Evolutionary conservation across 1,140 invertebrate species (phyloP).

Genomic region (Drosophila chauvacae): DNA sequence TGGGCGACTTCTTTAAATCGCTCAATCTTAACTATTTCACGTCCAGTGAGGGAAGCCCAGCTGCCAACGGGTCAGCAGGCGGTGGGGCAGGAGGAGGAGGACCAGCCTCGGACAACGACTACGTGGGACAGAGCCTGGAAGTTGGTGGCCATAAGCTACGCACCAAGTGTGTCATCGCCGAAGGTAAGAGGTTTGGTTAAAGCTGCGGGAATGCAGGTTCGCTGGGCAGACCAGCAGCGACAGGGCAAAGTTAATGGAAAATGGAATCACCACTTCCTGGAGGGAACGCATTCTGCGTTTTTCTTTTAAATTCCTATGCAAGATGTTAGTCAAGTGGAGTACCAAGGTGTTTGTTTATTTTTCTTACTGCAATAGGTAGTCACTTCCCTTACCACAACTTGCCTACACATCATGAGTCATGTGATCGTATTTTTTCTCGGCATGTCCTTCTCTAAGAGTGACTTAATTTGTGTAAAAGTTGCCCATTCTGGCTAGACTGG

Average conservation of each 20-base stretch:
- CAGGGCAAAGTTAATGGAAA: constrained; percentile 59
- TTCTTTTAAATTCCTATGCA: background rate
- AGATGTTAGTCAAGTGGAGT: background rate
- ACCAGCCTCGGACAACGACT: constrained; percentile 90
- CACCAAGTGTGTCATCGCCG: constrained; percentile 95
- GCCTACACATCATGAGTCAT: constrained; percentile 4
- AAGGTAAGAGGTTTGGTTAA: constrained; percentile 88
- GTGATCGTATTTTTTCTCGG: constrained; percentile 1
- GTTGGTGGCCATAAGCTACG: constrained; percentile 94
- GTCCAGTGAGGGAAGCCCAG: constrained; percentile 81
- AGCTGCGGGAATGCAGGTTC: background rate
- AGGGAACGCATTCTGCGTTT: background rate
- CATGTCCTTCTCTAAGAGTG: background rate
- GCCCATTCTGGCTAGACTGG: background rate
- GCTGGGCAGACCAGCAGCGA: background rate
- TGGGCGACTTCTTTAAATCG: constrained; percentile 95
- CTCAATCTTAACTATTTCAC: constrained; percentile 92
- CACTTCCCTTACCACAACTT: background rate
- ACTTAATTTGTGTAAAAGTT: background rate
- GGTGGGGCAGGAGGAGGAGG: constrained; percentile 33
- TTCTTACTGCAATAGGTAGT: background rate
- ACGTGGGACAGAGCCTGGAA: constrained; percentile 95
- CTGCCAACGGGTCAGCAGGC: constrained; percentile 41
- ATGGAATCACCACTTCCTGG: background rate
- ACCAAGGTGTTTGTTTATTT: background rate